phyloP scores from a whole-genome alignment of 2,888 invertebrate species.

The Petrophora chlorosata region DNA sequence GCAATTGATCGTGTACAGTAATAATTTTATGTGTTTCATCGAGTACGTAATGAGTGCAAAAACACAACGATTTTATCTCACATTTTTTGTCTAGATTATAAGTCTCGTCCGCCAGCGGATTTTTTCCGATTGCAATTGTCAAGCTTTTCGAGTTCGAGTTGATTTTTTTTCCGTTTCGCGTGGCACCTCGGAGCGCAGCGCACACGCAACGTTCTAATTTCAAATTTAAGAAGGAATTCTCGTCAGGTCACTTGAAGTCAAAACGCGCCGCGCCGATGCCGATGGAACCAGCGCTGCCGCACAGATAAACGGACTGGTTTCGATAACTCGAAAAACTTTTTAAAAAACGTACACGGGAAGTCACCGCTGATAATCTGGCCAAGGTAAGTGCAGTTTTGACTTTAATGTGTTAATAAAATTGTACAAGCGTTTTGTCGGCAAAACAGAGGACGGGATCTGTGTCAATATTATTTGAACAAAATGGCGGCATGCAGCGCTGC shows the following conservation, averaged over 20 bases:
- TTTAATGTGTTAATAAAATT: slow-evolving; percentile 83
- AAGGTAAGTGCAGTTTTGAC: slow-evolving; percentile 80
- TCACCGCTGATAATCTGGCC: slow-evolving; percentile 75
- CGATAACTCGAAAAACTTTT: slow-evolving; percentile 68
- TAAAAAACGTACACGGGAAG: slow-evolving; percentile 74
- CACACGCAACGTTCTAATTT: slow-evolving; percentile 62
- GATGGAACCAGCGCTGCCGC: slow-evolving; percentile 55
- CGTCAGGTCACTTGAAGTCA: slow-evolving; percentile 52
- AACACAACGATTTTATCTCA: slow-evolving; percentile 39
- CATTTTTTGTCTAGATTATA: slow-evolving; percentile 37
- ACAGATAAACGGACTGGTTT: slow-evolving; percentile 78
- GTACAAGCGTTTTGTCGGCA: slow-evolving; percentile 76
- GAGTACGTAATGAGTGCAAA: slow-evolving; percentile 52
- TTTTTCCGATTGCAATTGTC: slow-evolving; percentile 24
- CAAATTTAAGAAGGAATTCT: slow-evolving; percentile 63
- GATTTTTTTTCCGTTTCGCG: slow-evolving; percentile 39
- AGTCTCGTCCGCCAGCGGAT: slow-evolving; percentile 14
- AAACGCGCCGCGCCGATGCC: slow-evolving; percentile 35
- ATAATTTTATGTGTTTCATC: slow-evolving; percentile 22
- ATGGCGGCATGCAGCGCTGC: slow-evolving; percentile 46
- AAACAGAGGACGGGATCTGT: slow-evolving; percentile 53
- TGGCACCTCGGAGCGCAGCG: slow-evolving; percentile 40
- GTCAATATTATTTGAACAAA: slow-evolving; percentile 52
- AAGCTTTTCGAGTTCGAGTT: slow-evolving; percentile 30
- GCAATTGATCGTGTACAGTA: slow-evolving; percentile 28